Evolutionary conservation across 2,888 invertebrate genomes (phyloP).

Genomic region (Tubiluchus corallicola): DNA sequence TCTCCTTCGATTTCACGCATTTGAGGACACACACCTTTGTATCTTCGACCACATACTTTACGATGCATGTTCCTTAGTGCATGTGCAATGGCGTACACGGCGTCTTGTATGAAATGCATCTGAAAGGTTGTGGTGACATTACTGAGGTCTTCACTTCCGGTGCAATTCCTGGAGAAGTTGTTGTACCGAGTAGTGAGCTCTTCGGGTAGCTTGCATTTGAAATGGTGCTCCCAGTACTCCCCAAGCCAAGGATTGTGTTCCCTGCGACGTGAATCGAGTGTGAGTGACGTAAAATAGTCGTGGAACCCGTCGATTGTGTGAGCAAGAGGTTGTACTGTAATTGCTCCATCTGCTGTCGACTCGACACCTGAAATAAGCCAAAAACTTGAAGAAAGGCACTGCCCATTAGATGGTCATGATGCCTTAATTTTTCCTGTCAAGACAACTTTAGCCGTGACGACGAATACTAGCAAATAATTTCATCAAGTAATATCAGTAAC

Average conservation of each 20-base stretch:
- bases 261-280: slow-evolving; percentile 21
- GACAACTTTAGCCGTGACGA: not conserved
- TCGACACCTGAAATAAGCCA: too few relatives aligned
- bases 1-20: slow-evolving; percentile 26
- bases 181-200: slow-evolving; percentile 13
- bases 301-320: slow-evolving; percentile 33
- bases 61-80: slow-evolving; percentile 33
- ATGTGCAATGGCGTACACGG: slow-evolving; percentile 36
- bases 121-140: slow-evolving; percentile 19
- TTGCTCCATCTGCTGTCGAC: slow-evolving; percentile 33
- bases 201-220: slow-evolving; percentile 21
- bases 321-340: slow-evolving; percentile 36
- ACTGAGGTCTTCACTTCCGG: slow-evolving; percentile 10
- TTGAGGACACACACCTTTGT: slow-evolving; percentile 11
- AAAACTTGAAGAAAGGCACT: too few relatives aligned
- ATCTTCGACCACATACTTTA: not conserved
- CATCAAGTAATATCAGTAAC: too few relatives aligned
- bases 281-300: slow-evolving; percentile 32
- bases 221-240: slow-evolving; percentile 34
- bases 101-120: slow-evolving; percentile 36
- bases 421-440: slow-evolving; percentile 1
- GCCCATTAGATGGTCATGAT: too few relatives aligned
- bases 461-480: too few relatives aligned
- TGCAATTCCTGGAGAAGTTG: slow-evolving; percentile 6
- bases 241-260: slow-evolving; percentile 29